Percentiles rank a stretch among this genome's conserved stretches.
phyloP scores from a whole-genome alignment of 1,140 invertebrate genomes.

The Drosophila triauraria region DNA sequence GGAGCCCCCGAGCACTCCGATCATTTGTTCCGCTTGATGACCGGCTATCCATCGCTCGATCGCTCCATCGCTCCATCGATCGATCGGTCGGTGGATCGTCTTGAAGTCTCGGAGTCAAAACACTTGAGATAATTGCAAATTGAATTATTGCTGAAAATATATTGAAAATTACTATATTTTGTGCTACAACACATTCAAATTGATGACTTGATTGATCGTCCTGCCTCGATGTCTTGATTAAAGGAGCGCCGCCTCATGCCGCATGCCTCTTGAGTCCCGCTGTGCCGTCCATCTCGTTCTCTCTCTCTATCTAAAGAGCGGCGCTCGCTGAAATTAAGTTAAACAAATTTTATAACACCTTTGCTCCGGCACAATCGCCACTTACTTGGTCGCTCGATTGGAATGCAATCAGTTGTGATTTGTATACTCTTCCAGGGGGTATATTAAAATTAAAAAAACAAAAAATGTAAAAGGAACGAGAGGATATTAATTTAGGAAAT shows the following conservation, averaged over 20 bases:
- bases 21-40: conserved; percentile 73
- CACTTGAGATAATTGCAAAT: conserved; percentile 83
- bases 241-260: conserved; percentile 62
- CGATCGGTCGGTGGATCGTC: conserved; percentile 35
- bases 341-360: conserved; percentile 85
- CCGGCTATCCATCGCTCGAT: conserved; percentile 50
- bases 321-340: conserved; percentile 83
- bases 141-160: conserved; percentile 83
- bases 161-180: conserved; percentile 84
- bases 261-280: conserved; percentile 26
- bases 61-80: conserved; percentile 42
- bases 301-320: conserved; percentile 21
- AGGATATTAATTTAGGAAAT: neutral
- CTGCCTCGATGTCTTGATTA: conserved; percentile 70
- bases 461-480: too few species aligned
- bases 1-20: conserved; percentile 47
- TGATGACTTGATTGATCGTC: conserved; percentile 83
- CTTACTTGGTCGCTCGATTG: conserved; percentile 52
- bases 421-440: neutral
- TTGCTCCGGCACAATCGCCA: conserved; percentile 73
- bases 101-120: conserved; percentile 67
- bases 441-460: neutral
- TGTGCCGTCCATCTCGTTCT: conserved; percentile 12
- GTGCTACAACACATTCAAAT: conserved; percentile 82
- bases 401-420: conserved; percentile 77